Percentiles rank a stretch among this genome's conserved stretches.
Evolutionary conservation across 1,140 invertebrate species (phyloP).

Genomic region (Elymnias hypermnestra): DNA sequence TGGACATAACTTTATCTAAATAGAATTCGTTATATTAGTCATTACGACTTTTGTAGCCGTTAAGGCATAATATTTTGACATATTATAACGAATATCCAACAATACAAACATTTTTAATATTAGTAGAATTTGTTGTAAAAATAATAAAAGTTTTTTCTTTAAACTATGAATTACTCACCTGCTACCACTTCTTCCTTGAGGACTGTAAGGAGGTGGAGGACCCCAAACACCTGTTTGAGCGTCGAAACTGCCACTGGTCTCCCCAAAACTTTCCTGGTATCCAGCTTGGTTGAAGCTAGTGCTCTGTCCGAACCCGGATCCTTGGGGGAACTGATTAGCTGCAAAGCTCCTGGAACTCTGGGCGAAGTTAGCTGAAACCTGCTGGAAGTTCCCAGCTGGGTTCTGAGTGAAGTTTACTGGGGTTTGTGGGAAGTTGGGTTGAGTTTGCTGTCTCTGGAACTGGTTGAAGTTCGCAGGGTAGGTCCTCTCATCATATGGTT

Average conservation of each 20-base stretch:
- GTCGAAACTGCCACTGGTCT: slow-evolving; percentile 53
- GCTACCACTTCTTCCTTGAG: slow-evolving; percentile 63
- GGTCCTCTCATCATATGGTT: slow-evolving; percentile 37
- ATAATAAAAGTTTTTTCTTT: too few relatives aligned
- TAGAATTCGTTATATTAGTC: too few relatives aligned
- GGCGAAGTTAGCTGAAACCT: slow-evolving; percentile 17
- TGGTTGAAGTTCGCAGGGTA: slow-evolving; percentile 39
- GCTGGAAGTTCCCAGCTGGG: slow-evolving; percentile 16
- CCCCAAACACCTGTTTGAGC: slow-evolving; percentile 63
- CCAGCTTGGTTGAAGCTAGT: slow-evolving; percentile 26
- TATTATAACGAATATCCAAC: too few relatives aligned
- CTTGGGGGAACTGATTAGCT: slow-evolving; percentile 23
- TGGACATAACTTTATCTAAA: too few relatives aligned
- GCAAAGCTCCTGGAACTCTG: slow-evolving; percentile 34
- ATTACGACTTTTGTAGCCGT: too few relatives aligned
- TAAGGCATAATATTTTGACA: too few relatives aligned
- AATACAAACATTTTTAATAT: too few relatives aligned
- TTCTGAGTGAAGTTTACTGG: slow-evolving; percentile 23
- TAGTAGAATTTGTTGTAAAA: too few relatives aligned
- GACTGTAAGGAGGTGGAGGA: slow-evolving; percentile 70
- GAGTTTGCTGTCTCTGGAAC: slow-evolving; percentile 34
- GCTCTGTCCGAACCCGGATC: slow-evolving; percentile 22
- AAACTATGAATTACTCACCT: slow-evolving; percentile 27
- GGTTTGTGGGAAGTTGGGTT: slow-evolving; percentile 27
- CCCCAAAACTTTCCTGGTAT: slow-evolving; percentile 43